Percentiles rank a stretch among this genome's conserved stretches.
Conservation (phyloP, 2,797 vertebrate genomes). For the Iguana delicatissima region DNA sequence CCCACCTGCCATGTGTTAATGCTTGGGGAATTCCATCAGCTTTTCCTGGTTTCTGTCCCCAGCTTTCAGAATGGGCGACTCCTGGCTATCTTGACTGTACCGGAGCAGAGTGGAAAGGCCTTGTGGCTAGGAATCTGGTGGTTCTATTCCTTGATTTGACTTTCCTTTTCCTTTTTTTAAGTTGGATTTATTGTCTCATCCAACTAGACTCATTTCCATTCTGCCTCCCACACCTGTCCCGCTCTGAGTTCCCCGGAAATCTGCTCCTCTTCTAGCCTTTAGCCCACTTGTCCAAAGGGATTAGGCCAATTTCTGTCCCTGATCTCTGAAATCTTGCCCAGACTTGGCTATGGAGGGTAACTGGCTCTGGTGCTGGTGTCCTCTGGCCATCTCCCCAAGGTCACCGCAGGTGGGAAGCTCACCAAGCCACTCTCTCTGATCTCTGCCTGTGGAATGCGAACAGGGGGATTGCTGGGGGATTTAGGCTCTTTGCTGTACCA, state of each 20-base stretch:
- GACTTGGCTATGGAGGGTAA: constrained; percentile 10
- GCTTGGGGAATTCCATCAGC: constrained; percentile 15
- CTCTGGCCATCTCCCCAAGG: constrained; percentile 42
- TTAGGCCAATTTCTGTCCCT: constrained; percentile 26
- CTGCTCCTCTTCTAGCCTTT: constrained; percentile 19
- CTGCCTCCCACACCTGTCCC: constrained; percentile 17
- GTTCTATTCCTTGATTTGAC: not conserved
- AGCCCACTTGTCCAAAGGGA: constrained; percentile 27
- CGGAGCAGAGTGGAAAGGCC: not conserved
- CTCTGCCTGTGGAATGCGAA: constrained; percentile 37
- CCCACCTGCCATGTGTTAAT: constrained; percentile 6
- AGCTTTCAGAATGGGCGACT: not conserved
- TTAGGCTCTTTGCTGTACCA: constrained; percentile 50
- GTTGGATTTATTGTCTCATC: not conserved
- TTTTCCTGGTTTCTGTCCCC: not conserved
- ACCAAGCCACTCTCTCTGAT: constrained; percentile 24
- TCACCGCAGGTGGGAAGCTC: constrained; percentile 36
- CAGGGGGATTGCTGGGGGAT: constrained; percentile 32
- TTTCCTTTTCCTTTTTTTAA: not conserved
- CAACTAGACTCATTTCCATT: not conserved
- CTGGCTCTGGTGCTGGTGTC: not conserved
- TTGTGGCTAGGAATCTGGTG: not conserved
- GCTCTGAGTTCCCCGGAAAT: constrained; percentile 38
- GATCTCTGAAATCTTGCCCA: constrained; percentile 41
- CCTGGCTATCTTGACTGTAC: not conserved